Base-by-base conservation (phyloP, 2,888 invertebrate genomes). In the Nomada ruficornis region DNA sequence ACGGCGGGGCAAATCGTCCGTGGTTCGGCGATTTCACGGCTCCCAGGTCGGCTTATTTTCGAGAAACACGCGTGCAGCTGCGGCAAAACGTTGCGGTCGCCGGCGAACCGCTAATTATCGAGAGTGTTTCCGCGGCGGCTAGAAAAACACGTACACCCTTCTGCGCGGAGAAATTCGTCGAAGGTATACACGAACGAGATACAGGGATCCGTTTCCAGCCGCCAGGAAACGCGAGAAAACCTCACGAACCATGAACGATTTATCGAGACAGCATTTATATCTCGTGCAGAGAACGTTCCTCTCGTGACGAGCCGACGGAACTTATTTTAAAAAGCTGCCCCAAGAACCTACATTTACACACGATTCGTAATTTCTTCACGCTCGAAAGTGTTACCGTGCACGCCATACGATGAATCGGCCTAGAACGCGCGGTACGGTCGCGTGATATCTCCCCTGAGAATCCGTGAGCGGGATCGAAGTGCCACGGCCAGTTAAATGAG, bases 381-480 rank as follows among this genome's bases (percentile, higher is more conserved):
- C 36, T 62, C n/a, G 26, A 42, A 54, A 68, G 52, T 23, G 47
- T 68, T 76, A 7, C 36, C 18, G 65, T 60, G 64, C 75, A 65
- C 77, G 64, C 18, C 50, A 77, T 15, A 57, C 50, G 44, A 47
- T 1, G 60, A 54, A 60, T 54, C 50, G 10, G 50, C 47, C 44
- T 76, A 52, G 65, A 75, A 29, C 23, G 15, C 44, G 36, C 74
- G n/a, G 18, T 57, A 42, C 50, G 52, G 42, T 78, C 60, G 79
- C 72, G 68, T 59, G 80, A 73, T 81, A 79, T 64, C 47, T 59
- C 59, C 73, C 80, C 73, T 50, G 36, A 80, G 80, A 81, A 81
- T 57, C 42, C 42, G 20, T 42, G 36, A 65, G 29, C 29, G 55
- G 36, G 78, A 55, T 80, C 65, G 54, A 68, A 60, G 62, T 77